Base-by-base conservation (phyloP, 1,140 invertebrate genomes). In the silkworm (Bombyx mori) region DNA sequence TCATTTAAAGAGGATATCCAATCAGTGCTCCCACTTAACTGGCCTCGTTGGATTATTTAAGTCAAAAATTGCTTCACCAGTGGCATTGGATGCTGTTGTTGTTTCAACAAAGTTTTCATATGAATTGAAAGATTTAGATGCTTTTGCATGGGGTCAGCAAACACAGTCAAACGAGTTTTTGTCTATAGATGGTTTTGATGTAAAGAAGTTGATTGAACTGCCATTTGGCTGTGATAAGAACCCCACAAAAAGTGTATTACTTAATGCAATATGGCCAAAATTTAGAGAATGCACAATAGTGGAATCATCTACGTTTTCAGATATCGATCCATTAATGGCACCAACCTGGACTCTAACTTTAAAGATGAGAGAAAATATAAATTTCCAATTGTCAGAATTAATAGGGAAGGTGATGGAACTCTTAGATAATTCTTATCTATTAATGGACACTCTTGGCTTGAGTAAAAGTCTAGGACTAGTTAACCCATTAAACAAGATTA, bases 241-340 rank as follows among this genome's bases (percentile, higher is more conserved):
- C 88, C 95, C 96, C 4, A 89, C 91, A 60, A 94, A 92, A 51
- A 92, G 94, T 82, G 88, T 98, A 42, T 89, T 93, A 61, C 81
- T 98, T 3, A 94, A 93, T 73, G 92, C 94, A n/a, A 94, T 93
- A 7, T 99, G 97, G 97, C 93, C 93, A 3, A 90, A 92, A 77
- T 88, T 98, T 52, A 91, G 92, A 4, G 97, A 98, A 77, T 93
- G 95, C 79, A 91, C 95, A 43, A 92, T 98, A 42, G 92, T 97
- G 1, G 97, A 99, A 74, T 95, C 93, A 65, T 93, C 96, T 75
- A 92, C 91, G 57, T 96, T 96, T 77, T 94, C 93, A 46, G 95
- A 98, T 87, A 92, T 99, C 68, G 92, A 97, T 74, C 96, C 97
- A 8, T 84, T 93, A 35, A 91, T 94, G 69, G 96, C 97, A 35